Evolutionary conservation across 2,888 invertebrate genomes (phyloP), one percentile per base, ranked within the genome.

Genomic region (Ophion slaviceki): DNA sequence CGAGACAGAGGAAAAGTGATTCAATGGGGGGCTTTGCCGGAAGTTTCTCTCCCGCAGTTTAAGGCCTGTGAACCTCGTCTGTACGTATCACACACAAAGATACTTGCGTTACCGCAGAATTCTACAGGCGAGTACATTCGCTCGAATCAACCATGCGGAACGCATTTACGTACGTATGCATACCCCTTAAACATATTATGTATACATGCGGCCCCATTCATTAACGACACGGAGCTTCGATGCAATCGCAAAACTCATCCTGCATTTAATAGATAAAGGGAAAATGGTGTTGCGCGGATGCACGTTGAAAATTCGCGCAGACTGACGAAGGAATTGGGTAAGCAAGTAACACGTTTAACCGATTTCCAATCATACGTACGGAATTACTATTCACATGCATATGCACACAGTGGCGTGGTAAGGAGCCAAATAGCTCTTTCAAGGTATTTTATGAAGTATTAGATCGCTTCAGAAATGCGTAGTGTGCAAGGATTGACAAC

Each of bases 341-440:
- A 83, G 77, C 67, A 53, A 86, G 79, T 82, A 77, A 83, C 72
- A n/a, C 57, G 72, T 61, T 80, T 72, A 86, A 77, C 80, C 67
- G 68, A 59, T 86, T 83, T 32, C 53, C 7, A 32, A 64, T 75
- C 28, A 72, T 80, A 24, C 61, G 24, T 20, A 80, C 10, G 28
- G 24, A 68, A 47, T 14, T 47, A 47, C 14, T 47, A 47, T 47
- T 47, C 47, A 47, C 47, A 47, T 14, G 14, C 11, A 6, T 45
- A 47, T 14, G 47, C 8, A 47, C 8, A 47, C 1, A 14, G 47
- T 47, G 10, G 14, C 1, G 11, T 47, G 47, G 3, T 8, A 47
- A 14, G 47, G 47, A 47, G 47, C 47, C 47, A 40, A 40, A 40
- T 7, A 40, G 40, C 40, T 40, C 40, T 47, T 47, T 47, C 10